phyloP scores from a whole-genome alignment of 1,140 invertebrate species.

The Neocloeon triangulifer region DNA sequence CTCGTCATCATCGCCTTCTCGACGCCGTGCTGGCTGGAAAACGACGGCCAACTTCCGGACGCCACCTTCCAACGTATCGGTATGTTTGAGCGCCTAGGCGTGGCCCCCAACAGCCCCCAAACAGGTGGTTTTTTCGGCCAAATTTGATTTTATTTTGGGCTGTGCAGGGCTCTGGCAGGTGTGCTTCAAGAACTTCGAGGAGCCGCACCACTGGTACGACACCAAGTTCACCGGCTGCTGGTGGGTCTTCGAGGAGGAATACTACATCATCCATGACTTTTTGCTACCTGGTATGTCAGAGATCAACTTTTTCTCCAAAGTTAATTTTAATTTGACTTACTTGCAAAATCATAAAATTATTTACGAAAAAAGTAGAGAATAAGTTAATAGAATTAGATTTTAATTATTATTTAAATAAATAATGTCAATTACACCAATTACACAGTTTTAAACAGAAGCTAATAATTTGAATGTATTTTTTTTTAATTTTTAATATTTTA shows the following conservation, averaged over 20 bases:
- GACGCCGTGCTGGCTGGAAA: conserved; percentile 81
- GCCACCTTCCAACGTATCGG: conserved; percentile 63
- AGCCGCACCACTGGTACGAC: conserved; percentile 58
- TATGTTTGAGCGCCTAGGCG: conserved; percentile 19
- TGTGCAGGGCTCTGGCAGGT: conserved; percentile 77
- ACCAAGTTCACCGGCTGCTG: conserved; percentile 57
- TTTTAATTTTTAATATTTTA: too few relatives aligned
- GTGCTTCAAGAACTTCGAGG: conserved; percentile 65
- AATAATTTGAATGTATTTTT: too few relatives aligned
- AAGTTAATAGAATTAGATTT: too few relatives aligned
- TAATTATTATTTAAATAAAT: too few relatives aligned
- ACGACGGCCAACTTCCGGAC: conserved; percentile 52
- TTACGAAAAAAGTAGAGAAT: too few relatives aligned
- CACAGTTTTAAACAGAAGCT: too few relatives aligned
- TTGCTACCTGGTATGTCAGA: conserved; percentile 40
- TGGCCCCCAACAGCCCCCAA: neutral
- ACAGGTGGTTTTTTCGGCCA: neutral
- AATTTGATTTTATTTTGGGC: conserved; percentile 7
- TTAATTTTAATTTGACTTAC: too few relatives aligned
- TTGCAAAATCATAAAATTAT: too few relatives aligned
- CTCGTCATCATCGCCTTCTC: conserved; percentile 70
- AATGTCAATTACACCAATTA: too few relatives aligned
- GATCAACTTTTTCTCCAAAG: too few relatives aligned
- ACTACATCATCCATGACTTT: conserved; percentile 68
- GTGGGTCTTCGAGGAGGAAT: conserved; percentile 87